Evolutionary conservation across 1,140 invertebrate genomes (phyloP).

Genomic region (Musca domestica): DNA sequence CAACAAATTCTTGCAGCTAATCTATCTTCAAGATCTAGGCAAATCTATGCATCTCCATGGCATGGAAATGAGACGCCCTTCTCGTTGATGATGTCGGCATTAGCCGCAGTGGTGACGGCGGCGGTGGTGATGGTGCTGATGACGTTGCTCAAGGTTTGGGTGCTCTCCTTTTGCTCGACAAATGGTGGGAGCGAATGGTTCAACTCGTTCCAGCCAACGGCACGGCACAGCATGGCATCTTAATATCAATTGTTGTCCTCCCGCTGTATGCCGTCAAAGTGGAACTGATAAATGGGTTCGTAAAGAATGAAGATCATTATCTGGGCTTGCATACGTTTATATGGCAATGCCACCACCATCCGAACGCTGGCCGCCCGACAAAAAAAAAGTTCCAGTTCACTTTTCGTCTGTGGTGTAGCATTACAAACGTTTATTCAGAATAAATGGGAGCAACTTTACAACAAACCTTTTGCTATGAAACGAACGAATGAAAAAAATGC

Average conservation of each 20-base stretch:
- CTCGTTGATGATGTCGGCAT: neutral
- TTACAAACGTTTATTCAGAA: too few species aligned
- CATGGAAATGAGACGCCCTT: neutral
- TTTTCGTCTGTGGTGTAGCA: too few species aligned
- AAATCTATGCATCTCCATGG: neutral
- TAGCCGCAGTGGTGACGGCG: too few species aligned
- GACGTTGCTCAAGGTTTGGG: too few species aligned
- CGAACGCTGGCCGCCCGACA: neutral
- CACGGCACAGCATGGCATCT: conserved; percentile 17
- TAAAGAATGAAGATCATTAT: conserved; percentile 15
- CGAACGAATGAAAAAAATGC: too few species aligned
- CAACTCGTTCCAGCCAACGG: too few species aligned
- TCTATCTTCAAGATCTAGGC: conserved; percentile 17
- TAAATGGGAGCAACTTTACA: too few species aligned
- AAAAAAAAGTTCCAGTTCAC: neutral
- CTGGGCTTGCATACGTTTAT: neutral
- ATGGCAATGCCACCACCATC: neutral
- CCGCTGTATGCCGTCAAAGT: conserved; percentile 16
- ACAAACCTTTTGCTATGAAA: too few species aligned
- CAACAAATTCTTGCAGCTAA: neutral
- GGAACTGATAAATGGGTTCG: conserved; percentile 18
- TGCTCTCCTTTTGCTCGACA: too few species aligned
- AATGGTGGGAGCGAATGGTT: too few species aligned
- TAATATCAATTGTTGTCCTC: conserved; percentile 19
- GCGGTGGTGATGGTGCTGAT: too few species aligned